Percentiles rank a stretch among this genome's conserved stretches.
phyloP scores from a whole-genome alignment of 2,888 invertebrate genomes.

The Tyria jacobaeae region DNA sequence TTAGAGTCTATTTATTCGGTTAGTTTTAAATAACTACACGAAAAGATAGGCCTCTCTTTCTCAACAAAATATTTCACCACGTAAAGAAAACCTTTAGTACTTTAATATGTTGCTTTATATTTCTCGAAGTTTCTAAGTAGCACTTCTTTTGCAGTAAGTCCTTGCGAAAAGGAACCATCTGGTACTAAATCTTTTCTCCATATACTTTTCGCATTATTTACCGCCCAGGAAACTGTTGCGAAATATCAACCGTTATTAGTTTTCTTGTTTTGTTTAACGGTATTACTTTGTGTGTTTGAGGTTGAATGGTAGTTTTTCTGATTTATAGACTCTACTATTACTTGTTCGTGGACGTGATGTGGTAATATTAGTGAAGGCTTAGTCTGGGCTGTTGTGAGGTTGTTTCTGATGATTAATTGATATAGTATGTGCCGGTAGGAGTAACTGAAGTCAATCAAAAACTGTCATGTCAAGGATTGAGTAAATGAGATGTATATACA shows the following conservation, averaged over 20 bases:
- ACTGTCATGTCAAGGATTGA: too few species aligned
- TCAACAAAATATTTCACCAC: background rate
- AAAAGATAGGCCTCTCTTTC: background rate
- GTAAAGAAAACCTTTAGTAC: background rate
- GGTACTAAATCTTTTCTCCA: constrained; percentile 42
- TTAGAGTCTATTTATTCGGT: constrained; percentile 17
- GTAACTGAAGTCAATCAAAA: background rate
- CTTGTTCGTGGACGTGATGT: constrained; percentile 40
- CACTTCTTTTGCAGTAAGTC: constrained; percentile 18
- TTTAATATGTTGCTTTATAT: constrained; percentile 7
- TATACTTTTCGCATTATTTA: constrained; percentile 59
- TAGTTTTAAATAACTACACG: background rate
- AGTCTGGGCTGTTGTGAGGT: constrained; percentile 27
- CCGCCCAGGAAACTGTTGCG: constrained; percentile 46
- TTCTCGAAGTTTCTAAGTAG: constrained; percentile 14
- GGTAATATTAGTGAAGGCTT: constrained; percentile 34
- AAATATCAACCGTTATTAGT: constrained; percentile 68
- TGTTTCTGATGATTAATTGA: constrained; percentile 7
- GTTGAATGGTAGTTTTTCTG: constrained; percentile 51
- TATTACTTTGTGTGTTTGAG: constrained; percentile 48
- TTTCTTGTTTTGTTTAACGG: constrained; percentile 63
- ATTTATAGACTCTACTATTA: constrained; percentile 54
- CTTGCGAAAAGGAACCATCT: constrained; percentile 22
- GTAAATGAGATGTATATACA: background rate
- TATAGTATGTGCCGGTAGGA: background rate